A percentile compares a stretch with the other conserved stretches of the same genome.
These are phyloP conservation scores for Telmatherina bonti DNA, from an alignment of 2,797 vertebrate species.

Conservation along the genomic window DNA sequence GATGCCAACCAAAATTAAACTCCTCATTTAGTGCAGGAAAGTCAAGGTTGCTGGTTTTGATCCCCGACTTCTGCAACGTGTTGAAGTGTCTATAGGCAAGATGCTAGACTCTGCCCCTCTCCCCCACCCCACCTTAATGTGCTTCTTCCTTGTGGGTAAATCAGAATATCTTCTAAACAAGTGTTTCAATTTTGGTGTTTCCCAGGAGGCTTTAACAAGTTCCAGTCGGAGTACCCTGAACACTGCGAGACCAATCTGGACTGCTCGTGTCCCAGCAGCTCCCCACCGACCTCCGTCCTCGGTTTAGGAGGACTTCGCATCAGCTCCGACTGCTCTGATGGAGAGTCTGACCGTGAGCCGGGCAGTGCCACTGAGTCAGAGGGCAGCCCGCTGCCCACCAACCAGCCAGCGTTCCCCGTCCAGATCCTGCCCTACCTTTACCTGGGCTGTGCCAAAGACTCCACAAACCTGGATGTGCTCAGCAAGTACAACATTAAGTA, in stretches of 20 bases:
- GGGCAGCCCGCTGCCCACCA: constrained; percentile 92
- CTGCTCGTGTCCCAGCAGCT: constrained; percentile 91
- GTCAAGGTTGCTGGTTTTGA: background rate
- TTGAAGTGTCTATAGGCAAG: background rate
- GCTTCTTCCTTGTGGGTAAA: background rate
- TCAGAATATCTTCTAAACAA: background rate
- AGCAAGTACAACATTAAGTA: constrained; percentile 98
- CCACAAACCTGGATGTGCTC: constrained; percentile 94
- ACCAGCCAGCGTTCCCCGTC: constrained; percentile 97
- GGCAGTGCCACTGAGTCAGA: constrained; percentile 96
- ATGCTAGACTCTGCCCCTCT: background rate
- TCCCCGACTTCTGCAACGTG: background rate
- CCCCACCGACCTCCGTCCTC: constrained; percentile 91
- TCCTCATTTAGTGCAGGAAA: background rate
- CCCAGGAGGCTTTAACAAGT: constrained; percentile 94
- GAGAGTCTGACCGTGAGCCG: constrained; percentile 94
- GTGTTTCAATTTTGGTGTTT: constrained; percentile 2
- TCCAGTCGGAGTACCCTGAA: constrained; percentile 94
- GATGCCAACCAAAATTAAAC: background rate
- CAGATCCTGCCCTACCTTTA: constrained; percentile 98
- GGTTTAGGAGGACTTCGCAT: constrained; percentile 95
- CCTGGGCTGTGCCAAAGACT: constrained; percentile 99
- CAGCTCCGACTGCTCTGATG: constrained; percentile 95
- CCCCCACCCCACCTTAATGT: background rate
- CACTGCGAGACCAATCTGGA: constrained; percentile 96